Conservation (phyloP, 2,113 vertebrate genomes). For the Festucalex cinctus region DNA sequence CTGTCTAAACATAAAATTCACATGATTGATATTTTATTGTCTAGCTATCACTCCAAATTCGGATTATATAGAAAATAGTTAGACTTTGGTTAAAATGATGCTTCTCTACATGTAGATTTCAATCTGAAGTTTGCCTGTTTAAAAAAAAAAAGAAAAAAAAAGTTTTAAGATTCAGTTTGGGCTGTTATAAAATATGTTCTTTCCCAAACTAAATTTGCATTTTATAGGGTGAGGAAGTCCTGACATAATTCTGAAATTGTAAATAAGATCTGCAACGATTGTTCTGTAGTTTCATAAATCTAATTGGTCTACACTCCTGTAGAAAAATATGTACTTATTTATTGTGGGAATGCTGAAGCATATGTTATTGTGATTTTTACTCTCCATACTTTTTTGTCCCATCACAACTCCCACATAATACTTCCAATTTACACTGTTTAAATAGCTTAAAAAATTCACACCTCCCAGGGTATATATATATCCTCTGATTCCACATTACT, state of each 20-base stretch:
- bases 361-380: no score
- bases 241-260: constrained; percentile 69
- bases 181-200: neutral
- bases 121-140: constrained; percentile 4
- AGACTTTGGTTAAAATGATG: constrained; percentile 11
- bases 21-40: constrained; percentile 45
- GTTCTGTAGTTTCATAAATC: constrained; percentile 76
- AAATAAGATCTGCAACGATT: constrained; percentile 76
- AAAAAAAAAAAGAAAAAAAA: neutral
- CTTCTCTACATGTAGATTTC: constrained; percentile 25
- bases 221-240: constrained; percentile 31
- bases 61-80: constrained; percentile 33
- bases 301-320: constrained; percentile 72
- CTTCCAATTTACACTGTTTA: no score
- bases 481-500: no score
- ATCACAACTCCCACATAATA: no score
- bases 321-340: constrained; percentile 74
- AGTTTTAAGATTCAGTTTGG: neutral
- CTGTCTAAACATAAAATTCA: no score
- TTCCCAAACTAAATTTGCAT: constrained; percentile 36
- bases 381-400: no score
- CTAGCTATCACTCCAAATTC: constrained; percentile 40
- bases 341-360: no score
- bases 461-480: no score
- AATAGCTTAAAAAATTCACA: no score